These are phyloP conservation scores for Liasis olivaceus DNA, from an alignment of 2,797 vertebrate genomes.

Conservation along the genomic window DNA sequence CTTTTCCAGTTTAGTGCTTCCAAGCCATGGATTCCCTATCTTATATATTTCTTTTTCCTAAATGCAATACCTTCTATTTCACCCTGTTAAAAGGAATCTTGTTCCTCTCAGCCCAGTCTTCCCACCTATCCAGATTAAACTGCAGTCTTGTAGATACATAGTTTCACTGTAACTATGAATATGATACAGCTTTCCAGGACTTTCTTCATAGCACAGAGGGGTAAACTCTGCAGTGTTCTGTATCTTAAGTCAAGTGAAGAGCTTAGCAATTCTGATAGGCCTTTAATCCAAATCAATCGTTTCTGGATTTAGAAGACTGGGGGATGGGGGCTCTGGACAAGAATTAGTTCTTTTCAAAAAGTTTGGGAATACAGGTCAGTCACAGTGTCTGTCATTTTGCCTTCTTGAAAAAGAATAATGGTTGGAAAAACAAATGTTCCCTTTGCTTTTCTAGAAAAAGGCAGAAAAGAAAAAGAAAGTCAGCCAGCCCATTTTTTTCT, in stretches of 20 bases:
- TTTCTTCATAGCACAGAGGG: neutral
- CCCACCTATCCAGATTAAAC: neutral
- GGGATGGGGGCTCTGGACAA: neutral
- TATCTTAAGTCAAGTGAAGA: neutral
- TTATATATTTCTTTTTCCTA: neutral
- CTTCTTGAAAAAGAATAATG: neutral
- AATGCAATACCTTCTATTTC: neutral
- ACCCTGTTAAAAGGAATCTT: neutral
- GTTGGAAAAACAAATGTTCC: neutral
- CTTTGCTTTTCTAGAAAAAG: neutral
- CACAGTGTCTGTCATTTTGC: neutral
- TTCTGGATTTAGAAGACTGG: neutral
- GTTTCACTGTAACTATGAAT: neutral
- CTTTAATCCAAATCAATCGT: neutral
- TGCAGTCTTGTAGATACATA: neutral
- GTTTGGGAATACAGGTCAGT: neutral
- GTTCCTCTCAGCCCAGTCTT: too few relatives aligned
- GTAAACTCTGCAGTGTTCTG: neutral
- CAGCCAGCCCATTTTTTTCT: neutral
- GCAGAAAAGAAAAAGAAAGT: neutral
- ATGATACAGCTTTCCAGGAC: neutral
- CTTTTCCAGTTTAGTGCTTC: neutral
- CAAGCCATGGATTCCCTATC: neutral
- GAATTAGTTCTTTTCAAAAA: neutral
- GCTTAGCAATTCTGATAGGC: neutral